Percentiles rank a stretch among this genome's conserved stretches.
Evolutionary conservation across 2,797 vertebrate genomes (phyloP).

Genomic region (Molossus alvarezi): DNA sequence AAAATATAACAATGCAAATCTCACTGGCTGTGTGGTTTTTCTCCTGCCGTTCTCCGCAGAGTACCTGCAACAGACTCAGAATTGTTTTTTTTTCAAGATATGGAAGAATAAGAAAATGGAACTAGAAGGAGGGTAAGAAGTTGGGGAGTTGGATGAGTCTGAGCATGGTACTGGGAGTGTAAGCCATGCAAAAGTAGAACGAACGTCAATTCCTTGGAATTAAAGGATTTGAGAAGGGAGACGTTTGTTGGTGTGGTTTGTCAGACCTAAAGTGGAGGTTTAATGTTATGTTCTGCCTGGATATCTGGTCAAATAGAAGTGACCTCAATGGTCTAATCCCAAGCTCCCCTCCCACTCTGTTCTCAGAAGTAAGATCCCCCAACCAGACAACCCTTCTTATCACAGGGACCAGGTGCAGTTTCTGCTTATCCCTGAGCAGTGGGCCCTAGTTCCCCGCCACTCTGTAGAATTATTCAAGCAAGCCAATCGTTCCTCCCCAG

Average conservation of each 20-base stretch:
- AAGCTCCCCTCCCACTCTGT: not conserved
- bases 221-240: not conserved
- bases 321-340: not conserved
- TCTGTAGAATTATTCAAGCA: not conserved
- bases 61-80: not conserved
- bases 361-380: not conserved
- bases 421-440: not conserved
- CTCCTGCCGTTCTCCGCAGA: not conserved
- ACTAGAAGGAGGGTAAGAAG: not conserved
- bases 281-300: not conserved
- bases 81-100: not conserved
- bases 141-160: not conserved
- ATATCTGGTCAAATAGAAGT: not conserved
- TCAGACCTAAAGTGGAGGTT: conserved; percentile 7
- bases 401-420: not conserved
- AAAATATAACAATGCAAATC: not conserved
- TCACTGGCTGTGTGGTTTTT: not conserved
- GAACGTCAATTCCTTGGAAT: not conserved
- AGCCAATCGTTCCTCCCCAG: not conserved
- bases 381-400: not conserved
- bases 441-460: not conserved
- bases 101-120: not conserved
- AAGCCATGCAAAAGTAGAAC: not conserved
- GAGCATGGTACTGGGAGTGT: not conserved
- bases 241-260: not conserved